Base-by-base conservation (phyloP, 2,113 vertebrate genomes). In the Rousettus leschenaultii region DNA sequence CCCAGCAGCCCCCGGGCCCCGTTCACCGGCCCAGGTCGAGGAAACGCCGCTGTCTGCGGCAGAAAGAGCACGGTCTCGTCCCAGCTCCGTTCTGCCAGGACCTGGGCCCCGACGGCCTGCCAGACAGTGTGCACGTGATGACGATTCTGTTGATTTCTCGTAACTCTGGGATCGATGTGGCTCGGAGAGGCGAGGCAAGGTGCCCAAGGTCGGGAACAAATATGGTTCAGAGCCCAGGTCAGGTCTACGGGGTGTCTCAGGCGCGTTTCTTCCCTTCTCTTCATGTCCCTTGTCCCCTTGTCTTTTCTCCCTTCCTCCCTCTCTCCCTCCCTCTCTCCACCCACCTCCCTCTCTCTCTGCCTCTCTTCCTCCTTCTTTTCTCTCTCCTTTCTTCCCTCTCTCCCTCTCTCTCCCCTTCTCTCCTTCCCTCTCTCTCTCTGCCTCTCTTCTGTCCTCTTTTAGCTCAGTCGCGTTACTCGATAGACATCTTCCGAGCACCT, bases 1-100 rank as follows among this genome's bases (percentile, higher is more conserved):
- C 22, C 0, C 16, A 6, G 45, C 38, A 6, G 3, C 24, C 0
- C 2, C 0, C 1, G 35, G 75, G 19, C 26, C 3, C 19, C 9
- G 5, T 4, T 63, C 19, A 14, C 4, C 0, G 2, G 28, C 48
- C 53, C 5, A 7, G 65, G 45, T 15, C 61, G 10, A 38, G 74
- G 38, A 51, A 11, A 18, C 48, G 24, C 43, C 0, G 0, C 0
- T 18, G 35, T 11, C 16, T 15, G 65, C 3, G 13, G 19, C 61
- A 7, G 11, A 6, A 38, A 55, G 73, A 73, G 78, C 33, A 0
- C 6, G 14, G 6, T 43, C 24, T 5, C 1, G 80, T 28, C 61
- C 26, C 40, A 4, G 3, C 30, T 55, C 33, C 5, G 16, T 22
- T 14, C 30, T 33, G 84, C 21, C 35, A 1, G 35, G 3, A 0